These are phyloP conservation scores for Agonopterix alstromeriana DNA, from an alignment of 2,888 invertebrate species.

Conservation along the genomic window DNA sequence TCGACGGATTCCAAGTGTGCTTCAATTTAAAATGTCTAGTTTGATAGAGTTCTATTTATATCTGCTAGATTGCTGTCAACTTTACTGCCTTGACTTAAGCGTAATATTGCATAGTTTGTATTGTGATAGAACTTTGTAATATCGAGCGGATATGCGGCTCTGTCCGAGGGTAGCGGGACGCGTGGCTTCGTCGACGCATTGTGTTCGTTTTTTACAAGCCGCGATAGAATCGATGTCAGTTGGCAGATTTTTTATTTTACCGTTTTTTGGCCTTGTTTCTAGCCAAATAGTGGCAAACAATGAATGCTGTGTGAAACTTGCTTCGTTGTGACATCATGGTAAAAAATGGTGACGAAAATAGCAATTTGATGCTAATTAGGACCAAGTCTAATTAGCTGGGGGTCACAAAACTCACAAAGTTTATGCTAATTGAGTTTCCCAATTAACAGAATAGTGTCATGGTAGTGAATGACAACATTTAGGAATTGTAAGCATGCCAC, in stretches of 20 bases:
- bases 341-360: constrained; percentile 1
- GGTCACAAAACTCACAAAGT: no score
- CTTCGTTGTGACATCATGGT: constrained; percentile 1
- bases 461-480: no score
- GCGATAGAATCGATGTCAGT: constrained; percentile 75
- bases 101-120: constrained; percentile 10
- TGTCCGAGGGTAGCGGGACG: constrained; percentile 68
- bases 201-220: constrained; percentile 65
- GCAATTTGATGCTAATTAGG: constrained; percentile 2
- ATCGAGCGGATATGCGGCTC: constrained; percentile 21
- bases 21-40: constrained; percentile 37
- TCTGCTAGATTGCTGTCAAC: constrained; percentile 13
- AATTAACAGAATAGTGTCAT: no score
- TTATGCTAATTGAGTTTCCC: no score
- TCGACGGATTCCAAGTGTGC: constrained; percentile 63
- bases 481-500: no score
- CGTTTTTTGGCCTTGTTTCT: constrained; percentile 70
- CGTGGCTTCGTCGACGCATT: constrained; percentile 56
- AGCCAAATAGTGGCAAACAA: constrained; percentile 23
- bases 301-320: constrained; percentile 6
- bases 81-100: constrained; percentile 8
- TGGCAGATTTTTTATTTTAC: constrained; percentile 74
- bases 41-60: constrained; percentile 38
- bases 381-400: neutral
- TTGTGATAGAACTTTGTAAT: constrained; percentile 31